Percentiles rank a stretch among this genome's conserved stretches.
phyloP scores from a whole-genome alignment of 2,113 vertebrate species.

The Loxodonta africana region DNA sequence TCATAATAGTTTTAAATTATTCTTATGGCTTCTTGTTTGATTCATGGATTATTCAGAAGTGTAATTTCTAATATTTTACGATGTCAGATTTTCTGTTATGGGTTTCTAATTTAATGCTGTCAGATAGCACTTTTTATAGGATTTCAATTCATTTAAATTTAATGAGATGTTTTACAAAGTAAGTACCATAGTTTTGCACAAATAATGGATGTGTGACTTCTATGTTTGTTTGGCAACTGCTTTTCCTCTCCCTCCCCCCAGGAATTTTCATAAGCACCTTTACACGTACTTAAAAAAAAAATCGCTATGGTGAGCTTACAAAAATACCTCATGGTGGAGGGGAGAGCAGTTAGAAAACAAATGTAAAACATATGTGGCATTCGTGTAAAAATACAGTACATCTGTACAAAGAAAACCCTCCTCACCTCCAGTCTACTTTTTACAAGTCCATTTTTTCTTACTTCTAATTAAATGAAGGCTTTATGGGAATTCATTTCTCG shows the following conservation, averaged over 20 bases:
- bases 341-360: too few relatives aligned
- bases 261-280: too few relatives aligned
- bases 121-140: neutral
- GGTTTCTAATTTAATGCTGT: neutral
- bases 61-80: neutral
- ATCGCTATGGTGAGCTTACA: too few relatives aligned
- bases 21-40: neutral
- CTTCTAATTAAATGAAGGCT: slow-evolving; percentile 57
- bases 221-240: too few relatives aligned
- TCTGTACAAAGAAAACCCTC: neutral
- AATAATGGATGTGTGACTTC: too few relatives aligned
- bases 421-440: neutral
- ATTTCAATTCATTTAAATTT: neutral
- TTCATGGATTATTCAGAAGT: neutral
- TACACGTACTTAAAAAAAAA: too few relatives aligned
- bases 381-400: too few relatives aligned
- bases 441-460: neutral
- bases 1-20: neutral
- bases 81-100: neutral
- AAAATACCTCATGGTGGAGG: too few relatives aligned
- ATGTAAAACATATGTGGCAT: too few relatives aligned
- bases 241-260: too few relatives aligned
- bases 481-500: slow-evolving; percentile 80
- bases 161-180: neutral
- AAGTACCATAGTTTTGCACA: too few relatives aligned